Base-by-base conservation (phyloP, 1,140 invertebrate species). In the Ceratina calcarata region DNA sequence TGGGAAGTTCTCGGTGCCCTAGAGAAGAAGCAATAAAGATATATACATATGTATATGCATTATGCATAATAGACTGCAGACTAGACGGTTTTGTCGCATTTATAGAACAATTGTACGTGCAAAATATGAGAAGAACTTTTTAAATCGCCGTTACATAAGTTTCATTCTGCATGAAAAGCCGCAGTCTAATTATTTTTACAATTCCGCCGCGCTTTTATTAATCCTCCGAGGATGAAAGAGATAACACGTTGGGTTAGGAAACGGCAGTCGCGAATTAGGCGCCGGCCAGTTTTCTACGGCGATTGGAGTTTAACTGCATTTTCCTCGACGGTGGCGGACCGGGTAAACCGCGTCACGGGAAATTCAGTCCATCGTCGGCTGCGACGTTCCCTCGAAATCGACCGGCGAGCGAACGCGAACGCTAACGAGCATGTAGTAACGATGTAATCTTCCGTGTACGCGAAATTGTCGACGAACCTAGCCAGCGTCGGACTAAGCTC, bases 301-400 rank as follows among this genome's bases (percentile, higher is more conserved):
- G 83, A 85, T 85, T 75, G 37, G 70, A 67, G 82, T 74, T 85
- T 85, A 85, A 85, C 83, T 73, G 77, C 61, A 74, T 84, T 84
- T 85, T 67, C 70, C 78, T 53, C 61, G 78, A 16, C 62, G 83
- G 78, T 80, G 55, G 37, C 32, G 37, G 32, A 32, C 68, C 82
- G 71, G 71, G 73, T 83, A 67, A 84, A 73, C 82, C 78, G 64
- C 74, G 73, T 76, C 83, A 57, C 55, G 71, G 82, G 49, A 70
- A 75, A 80, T 84, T 76, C 61, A 60, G 61, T 71, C 58, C 62
- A 80, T 57, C 68, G 69, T 20, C 51, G 37, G 37, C 20, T 20
- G 69, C 49, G 49, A 78, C 76, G 69, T 78, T 69, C 68, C 64
- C 64, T 24, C 24, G n/a, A 57, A 78, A 71, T 68, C 67, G 71